phyloP scores from a whole-genome alignment of 2,797 vertebrate genomes.

The Hippoglossus hippoglossus region DNA sequence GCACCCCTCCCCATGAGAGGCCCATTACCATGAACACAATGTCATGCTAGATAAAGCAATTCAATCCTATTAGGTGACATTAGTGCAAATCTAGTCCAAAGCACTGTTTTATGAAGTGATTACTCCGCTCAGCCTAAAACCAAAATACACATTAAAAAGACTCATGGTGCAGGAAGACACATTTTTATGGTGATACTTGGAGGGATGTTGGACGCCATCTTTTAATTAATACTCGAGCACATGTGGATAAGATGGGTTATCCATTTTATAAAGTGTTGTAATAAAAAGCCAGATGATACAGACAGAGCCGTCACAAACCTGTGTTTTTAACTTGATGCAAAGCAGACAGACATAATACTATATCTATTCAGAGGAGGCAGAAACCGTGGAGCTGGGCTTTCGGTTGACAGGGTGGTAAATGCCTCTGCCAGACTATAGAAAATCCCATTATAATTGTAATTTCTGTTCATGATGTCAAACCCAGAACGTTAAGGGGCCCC shows the following conservation, averaged over 20 bases:
- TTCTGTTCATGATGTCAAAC: conserved; percentile 56
- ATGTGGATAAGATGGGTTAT: not conserved
- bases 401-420: conserved; percentile 61
- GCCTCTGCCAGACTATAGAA: conserved; percentile 45
- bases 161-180: not conserved
- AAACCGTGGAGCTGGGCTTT: conserved; percentile 39
- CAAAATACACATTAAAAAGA: not conserved
- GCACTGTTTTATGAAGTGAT: not conserved
- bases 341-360: conserved; percentile 14
- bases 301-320: not conserved
- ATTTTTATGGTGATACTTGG: not conserved
- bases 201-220: not conserved
- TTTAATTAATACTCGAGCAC: not conserved
- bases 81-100: not conserved
- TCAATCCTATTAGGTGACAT: not conserved
- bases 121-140: not conserved
- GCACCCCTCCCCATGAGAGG: not conserved
- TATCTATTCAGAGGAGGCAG: conserved; percentile 31
- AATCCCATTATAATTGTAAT: conserved; percentile 67
- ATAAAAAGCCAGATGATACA: not conserved
- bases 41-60: not conserved
- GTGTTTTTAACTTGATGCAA: conserved; percentile 26
- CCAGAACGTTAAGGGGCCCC: conserved; percentile 24
- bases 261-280: not conserved
- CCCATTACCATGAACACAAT: not conserved